A percentile compares a stretch with the other conserved stretches of the same genome.
Conservation (phyloP, 2,113 vertebrate genomes). For the Stegostoma tigrinum region DNA sequence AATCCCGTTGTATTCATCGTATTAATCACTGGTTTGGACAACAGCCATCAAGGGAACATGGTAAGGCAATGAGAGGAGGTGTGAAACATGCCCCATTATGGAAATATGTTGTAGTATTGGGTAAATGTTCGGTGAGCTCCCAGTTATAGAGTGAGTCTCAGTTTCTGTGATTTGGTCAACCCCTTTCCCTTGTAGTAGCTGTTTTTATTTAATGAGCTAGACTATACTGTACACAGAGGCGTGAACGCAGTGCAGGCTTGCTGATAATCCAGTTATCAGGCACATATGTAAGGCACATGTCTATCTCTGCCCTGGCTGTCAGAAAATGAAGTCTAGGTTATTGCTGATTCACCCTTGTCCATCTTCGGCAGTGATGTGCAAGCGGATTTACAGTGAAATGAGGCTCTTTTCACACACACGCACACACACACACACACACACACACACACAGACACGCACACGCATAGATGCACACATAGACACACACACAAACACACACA, state of each 20-base stretch:
- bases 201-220: not conserved
- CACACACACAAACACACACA: too few species aligned
- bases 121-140: not conserved
- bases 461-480: too few species aligned
- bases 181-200: not conserved
- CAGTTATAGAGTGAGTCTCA: not conserved
- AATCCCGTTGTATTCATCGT: not conserved
- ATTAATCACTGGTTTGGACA: too few species aligned
- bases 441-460: too few species aligned
- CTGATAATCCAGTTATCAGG: not conserved
- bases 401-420: too few species aligned
- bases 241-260: not conserved
- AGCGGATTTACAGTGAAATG: too few species aligned
- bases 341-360: not conserved
- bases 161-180: not conserved
- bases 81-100: not conserved
- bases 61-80: not conserved
- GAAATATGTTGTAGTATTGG: not conserved
- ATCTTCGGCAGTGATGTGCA: not conserved
- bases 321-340: not conserved
- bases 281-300: not conserved
- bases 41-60: not conserved
- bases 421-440: too few species aligned
- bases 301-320: not conserved
- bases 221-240: too few species aligned